Evolutionary conservation across 37 sponge, comb jelly and placozoan genomes (phyloP), one percentile per base, ranked within the genome.

Genomic region (Hexactinellida sp.): DNA sequence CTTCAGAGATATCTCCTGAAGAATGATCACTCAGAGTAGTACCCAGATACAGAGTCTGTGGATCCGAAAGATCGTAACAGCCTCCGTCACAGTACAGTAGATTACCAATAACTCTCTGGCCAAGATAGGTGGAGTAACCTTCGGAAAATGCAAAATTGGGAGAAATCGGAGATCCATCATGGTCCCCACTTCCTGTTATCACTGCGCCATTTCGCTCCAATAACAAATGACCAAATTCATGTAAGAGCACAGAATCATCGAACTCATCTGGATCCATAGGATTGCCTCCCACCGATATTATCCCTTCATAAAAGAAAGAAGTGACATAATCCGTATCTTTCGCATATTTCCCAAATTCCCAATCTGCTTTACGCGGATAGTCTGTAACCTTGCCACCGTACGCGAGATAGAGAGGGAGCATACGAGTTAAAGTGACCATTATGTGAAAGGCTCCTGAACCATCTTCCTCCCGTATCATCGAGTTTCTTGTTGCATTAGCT

Each of bases 71-170:
- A 28, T 63, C 76, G 5, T 10, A 23, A 63, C 76, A 25, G 1
- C 28, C 3, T 7, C 76, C 30, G 34, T 63, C 76, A 63, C 21
- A 25, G 13, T 63, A 63, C 21, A 63, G 3, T 7, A 63, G 13
- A 28, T 63, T 63, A 3, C 30, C 30, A 7, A 63, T 5, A 25
- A 25, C 76, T 23, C 3, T 63, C 13, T 63, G 76, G 3, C 76
- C 76, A 23, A 63, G 76, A 63, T 63, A 63, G 5, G 76, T 63
- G 5, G 76, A 7, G 13, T 25, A 63, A n/a, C 76, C 76, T 63
- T 63, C 76, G 3, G 76, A 63, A 28, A 63, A 63, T 63, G 76
- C 76, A 28, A 63, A 63, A n/a, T 63, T 63, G 25, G 76, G 76
- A 63, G 76, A 32, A 28, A 63, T 63, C 5, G 28, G 21, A n/a